Conservation (phyloP, 2,113 vertebrate genomes). For the Myotis davidii region DNA sequence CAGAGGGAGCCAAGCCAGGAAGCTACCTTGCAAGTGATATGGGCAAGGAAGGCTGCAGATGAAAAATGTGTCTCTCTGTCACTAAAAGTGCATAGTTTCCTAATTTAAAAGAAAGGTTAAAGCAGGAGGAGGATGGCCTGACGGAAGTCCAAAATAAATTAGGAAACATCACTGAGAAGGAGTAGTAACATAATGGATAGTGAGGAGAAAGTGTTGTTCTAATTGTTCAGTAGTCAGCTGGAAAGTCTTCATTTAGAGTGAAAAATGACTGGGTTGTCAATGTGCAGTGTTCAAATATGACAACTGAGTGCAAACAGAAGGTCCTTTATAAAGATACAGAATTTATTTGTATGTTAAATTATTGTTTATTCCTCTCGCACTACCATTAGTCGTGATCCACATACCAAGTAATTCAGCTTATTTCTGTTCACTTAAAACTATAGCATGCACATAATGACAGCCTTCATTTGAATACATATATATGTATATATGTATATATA, state of each 20-base stretch:
- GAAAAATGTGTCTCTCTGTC: not conserved
- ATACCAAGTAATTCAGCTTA: not conserved
- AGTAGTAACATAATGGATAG: not conserved
- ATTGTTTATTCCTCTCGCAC: not conserved
- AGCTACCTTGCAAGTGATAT: not conserved
- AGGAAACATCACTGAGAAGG: not conserved
- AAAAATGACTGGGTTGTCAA: not conserved
- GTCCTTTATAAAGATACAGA: not conserved
- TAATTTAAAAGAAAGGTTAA: not conserved
- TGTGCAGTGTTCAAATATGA: not conserved
- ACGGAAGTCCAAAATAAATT: not conserved
- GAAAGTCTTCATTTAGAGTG: not conserved
- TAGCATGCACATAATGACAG: not conserved
- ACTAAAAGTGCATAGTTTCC: not conserved
- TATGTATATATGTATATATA: not conserved
- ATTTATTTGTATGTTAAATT: constrained; percentile 42
- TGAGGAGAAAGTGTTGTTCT: not conserved
- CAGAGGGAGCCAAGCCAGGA: not conserved
- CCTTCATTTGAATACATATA: not conserved
- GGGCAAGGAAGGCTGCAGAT: not conserved
- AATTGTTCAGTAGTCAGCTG: not conserved
- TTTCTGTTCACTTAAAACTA: constrained; percentile 42
- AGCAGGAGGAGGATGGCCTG: not conserved
- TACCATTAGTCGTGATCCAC: constrained; percentile 37
- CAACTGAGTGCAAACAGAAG: not conserved